phyloP scores from a whole-genome alignment of 2,797 vertebrate genomes.

The Botia kubotai region DNA sequence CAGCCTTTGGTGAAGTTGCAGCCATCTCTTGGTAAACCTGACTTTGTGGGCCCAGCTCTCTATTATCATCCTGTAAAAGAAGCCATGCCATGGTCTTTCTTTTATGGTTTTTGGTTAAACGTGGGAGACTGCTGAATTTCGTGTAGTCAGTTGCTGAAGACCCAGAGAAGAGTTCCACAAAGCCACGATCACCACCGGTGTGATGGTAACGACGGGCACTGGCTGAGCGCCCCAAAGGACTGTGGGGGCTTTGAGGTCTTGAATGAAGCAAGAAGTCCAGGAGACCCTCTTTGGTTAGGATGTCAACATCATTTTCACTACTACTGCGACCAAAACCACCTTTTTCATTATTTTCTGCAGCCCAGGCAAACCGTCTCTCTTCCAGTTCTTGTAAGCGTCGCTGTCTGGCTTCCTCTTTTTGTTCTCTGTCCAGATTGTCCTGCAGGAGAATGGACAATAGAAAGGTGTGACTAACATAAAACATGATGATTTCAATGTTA shows the following conservation, averaged over 20 bases:
- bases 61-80: slow-evolving; percentile 75
- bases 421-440: slow-evolving; percentile 90
- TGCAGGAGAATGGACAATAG: slow-evolving; percentile 59
- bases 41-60: slow-evolving; percentile 66
- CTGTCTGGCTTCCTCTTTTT: slow-evolving; percentile 85
- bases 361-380: slow-evolving; percentile 87
- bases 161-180: slow-evolving; percentile 81
- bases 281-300: slow-evolving; percentile 86
- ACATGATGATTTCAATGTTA: not conserved
- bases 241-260: slow-evolving; percentile 84
- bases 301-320: slow-evolving; percentile 94
- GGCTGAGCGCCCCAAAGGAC: slow-evolving; percentile 83
- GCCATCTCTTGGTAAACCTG: slow-evolving; percentile 66
- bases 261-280: slow-evolving; percentile 84
- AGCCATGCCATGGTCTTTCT: slow-evolving; percentile 78
- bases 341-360: slow-evolving; percentile 68
- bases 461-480: not conserved
- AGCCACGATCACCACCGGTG: slow-evolving; percentile 84
- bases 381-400: slow-evolving; percentile 87
- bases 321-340: slow-evolving; percentile 87
- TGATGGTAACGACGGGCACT: slow-evolving; percentile 89
- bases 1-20: slow-evolving; percentile 66
- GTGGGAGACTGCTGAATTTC: slow-evolving; percentile 91
- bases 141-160: slow-evolving; percentile 70
- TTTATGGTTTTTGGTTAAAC: slow-evolving; percentile 75